These are phyloP conservation scores for Cyanistes caeruleus DNA, from an alignment of 2,113 vertebrate species.

Conservation along the genomic window DNA sequence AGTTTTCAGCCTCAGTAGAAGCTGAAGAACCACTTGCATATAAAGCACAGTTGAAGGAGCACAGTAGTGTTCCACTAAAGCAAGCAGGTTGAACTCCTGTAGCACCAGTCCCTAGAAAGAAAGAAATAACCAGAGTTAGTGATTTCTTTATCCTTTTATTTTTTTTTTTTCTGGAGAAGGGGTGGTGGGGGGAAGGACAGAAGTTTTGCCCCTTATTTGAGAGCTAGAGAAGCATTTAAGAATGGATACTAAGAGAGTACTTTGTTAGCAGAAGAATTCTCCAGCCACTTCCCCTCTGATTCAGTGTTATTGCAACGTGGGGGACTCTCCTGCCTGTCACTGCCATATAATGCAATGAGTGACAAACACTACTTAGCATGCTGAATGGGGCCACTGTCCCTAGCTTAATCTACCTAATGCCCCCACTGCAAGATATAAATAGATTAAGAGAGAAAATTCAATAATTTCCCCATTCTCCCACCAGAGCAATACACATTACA, in stretches of 20 bases:
- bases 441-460: conserved; percentile 85
- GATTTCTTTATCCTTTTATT: too few relatives aligned
- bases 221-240: too few relatives aligned
- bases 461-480: conserved; percentile 80
- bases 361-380: conserved; percentile 75
- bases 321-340: conserved; percentile 36
- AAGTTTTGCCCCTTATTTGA: too few relatives aligned
- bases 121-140: not conserved
- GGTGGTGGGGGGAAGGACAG: too few relatives aligned
- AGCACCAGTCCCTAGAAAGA: not conserved
- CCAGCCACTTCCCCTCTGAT: conserved; percentile 41
- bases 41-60: not conserved
- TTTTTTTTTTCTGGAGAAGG: too few relatives aligned
- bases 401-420: conserved; percentile 81
- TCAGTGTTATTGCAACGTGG: not conserved
- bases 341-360: conserved; percentile 59
- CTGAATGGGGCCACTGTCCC: conserved; percentile 60
- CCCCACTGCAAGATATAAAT: conserved; percentile 79
- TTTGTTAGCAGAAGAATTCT: too few relatives aligned
- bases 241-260: too few relatives aligned
- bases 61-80: not conserved
- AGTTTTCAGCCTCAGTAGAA: not conserved
- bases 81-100: not conserved
- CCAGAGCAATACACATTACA: conserved; percentile 76
- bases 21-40: not conserved